Evolutionary conservation across 1,140 invertebrate genomes (phyloP).

Genomic region (Venustaconcha ellipsiformis): DNA sequence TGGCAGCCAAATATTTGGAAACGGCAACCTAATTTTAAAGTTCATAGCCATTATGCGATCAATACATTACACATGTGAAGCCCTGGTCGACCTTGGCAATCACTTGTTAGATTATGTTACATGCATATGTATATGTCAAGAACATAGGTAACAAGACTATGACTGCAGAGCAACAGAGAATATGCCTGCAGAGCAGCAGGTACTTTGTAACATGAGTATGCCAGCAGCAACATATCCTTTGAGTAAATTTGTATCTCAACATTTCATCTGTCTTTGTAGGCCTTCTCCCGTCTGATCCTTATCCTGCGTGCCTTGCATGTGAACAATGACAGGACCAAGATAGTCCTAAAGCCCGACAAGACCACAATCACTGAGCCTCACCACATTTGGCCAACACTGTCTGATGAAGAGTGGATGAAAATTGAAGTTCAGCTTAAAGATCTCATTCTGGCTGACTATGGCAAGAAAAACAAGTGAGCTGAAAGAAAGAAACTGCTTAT

Average conservation of each 20-base stretch:
- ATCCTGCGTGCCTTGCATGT: slow-evolving; percentile 98
- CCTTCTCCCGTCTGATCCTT: slow-evolving; percentile 97
- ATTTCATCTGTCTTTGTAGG: slow-evolving; percentile 70
- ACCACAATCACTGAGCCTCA: slow-evolving; percentile 98
- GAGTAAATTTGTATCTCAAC: not conserved
- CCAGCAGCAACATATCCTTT: too few species aligned
- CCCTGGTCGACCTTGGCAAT: too few species aligned
- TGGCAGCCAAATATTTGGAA: too few species aligned
- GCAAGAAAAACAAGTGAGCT: slow-evolving; percentile 97
- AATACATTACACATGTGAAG: too few species aligned
- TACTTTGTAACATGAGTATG: too few species aligned
- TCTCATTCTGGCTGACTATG: slow-evolving; percentile 98
- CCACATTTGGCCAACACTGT: slow-evolving; percentile 98
- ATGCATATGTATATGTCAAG: too few species aligned
- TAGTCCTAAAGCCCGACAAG: slow-evolving; percentile 98
- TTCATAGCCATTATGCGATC: too few species aligned
- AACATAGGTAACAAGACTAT: too few species aligned
- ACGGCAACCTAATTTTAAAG: too few species aligned
- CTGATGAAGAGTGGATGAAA: slow-evolving; percentile 99
- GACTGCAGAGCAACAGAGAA: too few species aligned
- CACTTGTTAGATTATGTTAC: too few species aligned
- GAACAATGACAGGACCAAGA: slow-evolving; percentile 99
- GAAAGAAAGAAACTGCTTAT: not conserved
- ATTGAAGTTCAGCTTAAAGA: slow-evolving; percentile 97
- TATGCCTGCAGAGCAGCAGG: too few species aligned